These are phyloP conservation scores for Drosophila pseudotalamancana DNA, from an alignment of 2,888 invertebrate species.

Conservation along the genomic window DNA sequence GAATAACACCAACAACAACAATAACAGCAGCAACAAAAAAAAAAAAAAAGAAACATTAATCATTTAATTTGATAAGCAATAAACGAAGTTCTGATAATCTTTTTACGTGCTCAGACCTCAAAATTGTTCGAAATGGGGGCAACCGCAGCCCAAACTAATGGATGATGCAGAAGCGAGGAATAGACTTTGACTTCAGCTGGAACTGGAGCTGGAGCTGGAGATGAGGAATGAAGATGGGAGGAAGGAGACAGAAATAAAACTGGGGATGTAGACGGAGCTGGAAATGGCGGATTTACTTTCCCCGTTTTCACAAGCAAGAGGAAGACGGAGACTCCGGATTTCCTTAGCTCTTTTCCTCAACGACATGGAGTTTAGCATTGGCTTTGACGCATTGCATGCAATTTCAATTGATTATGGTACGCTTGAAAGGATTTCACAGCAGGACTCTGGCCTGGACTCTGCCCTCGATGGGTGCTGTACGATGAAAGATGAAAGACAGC, in stretches of 20 bases:
- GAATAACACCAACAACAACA: neutral
- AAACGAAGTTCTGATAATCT: slow-evolving; percentile 72
- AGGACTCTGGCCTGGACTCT: slow-evolving; percentile 10
- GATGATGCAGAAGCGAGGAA: slow-evolving; percentile 3
- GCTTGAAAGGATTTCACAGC: slow-evolving; percentile 57
- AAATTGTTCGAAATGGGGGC: slow-evolving; percentile 25
- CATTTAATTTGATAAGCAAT: slow-evolving; percentile 80
- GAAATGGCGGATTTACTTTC: no score
- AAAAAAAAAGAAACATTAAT: slow-evolving; percentile 57
- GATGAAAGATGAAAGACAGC: slow-evolving; percentile 64
- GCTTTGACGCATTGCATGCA: slow-evolving; percentile 69
- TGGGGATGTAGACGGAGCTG: neutral
- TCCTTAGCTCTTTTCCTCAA: neutral
- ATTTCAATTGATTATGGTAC: slow-evolving; percentile 75
- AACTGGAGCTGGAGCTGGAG: no score
- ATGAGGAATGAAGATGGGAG: neutral
- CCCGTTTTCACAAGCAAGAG: no score
- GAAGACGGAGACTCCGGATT: neutral
- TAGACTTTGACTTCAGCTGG: no score
- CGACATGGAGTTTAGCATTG: slow-evolving; percentile 19
- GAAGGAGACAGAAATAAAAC: neutral
- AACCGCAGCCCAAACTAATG: slow-evolving; percentile 40
- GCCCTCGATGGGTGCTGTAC: neutral
- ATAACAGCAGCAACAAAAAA: neutral
- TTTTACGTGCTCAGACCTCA: slow-evolving; percentile 45